Evolutionary conservation across 2,113 vertebrate genomes (phyloP), one percentile per base, ranked within the genome.

Genomic region (Lophura nycthemera): DNA sequence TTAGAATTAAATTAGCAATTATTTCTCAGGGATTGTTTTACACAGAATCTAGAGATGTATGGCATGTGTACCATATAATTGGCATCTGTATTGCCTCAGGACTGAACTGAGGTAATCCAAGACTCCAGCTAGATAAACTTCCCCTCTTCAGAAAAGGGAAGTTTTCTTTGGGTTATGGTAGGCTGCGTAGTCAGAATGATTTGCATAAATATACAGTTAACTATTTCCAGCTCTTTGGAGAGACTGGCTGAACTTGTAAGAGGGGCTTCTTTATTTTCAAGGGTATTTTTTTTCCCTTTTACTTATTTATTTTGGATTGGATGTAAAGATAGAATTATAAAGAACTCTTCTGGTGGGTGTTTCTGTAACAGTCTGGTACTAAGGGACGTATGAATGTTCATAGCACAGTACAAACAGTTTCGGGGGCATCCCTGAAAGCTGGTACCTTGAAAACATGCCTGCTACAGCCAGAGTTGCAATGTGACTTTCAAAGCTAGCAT

Each of bases 81-180:
- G 78, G 63, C 57, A 91, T 85, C 67, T 91, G 56, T 89, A 85
- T 88, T 76, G 71, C 82, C 93, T 95, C 56, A 42, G 71, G 75
- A 85, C 74, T 89, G 74, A 92, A 74, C 19, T 4, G 12, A 84
- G 63, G 66, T 84, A 90, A 93, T 90, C 80, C 42, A 71, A 92
- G 77, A 86, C 71, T 73, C 17, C 40, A 89, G 80, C 69, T 83
- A 93, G 42, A 92, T 86, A 92, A 94, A 92, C 82, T 92, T 95
- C 48, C 65, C 25, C 34, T 83, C 40, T 85, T 59, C 36, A 83
- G 10, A 18, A 76, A 52, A 7, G 40, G 78, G 40, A 89, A 79
- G 61, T 79, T 85, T 93, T 92, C 43, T 82, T 93, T 91, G 32
- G 29, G 40, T 84, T 52, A 57, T 36, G 40, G 59, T 52, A 84